These are phyloP conservation scores for Sinocyclocheilus maitianheensis DNA, from an alignment of 2,113 vertebrate genomes.

Conservation along the genomic window DNA sequence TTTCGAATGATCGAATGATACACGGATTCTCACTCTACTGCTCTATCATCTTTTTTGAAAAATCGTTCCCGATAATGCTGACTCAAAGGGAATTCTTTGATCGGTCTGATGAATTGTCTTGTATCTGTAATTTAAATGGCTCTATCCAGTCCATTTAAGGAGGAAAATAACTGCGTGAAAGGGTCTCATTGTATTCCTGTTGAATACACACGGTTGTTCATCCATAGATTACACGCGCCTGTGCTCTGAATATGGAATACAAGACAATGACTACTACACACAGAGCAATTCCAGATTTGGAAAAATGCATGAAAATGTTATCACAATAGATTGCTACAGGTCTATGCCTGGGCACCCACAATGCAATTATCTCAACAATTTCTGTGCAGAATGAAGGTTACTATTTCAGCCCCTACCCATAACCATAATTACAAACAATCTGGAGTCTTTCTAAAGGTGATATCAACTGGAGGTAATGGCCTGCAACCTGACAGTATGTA, in stretches of 20 bases:
- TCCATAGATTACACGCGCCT: not conserved
- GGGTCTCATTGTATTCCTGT: constrained; percentile 58
- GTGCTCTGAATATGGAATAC: not conserved
- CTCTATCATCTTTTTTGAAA: constrained; percentile 65
- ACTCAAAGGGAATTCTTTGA: constrained; percentile 70
- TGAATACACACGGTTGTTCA: constrained; percentile 2
- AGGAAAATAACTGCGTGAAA: constrained; percentile 52
- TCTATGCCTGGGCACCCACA: not conserved
- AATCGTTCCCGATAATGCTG: constrained; percentile 71
- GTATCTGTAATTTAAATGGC: constrained; percentile 73
- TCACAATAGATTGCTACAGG: not conserved
- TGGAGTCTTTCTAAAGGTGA: not conserved
- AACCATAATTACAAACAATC: constrained; percentile 14
- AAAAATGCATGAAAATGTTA: not conserved
- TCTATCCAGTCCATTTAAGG: constrained; percentile 63
- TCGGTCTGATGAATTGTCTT: constrained; percentile 72
- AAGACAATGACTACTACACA: too few species aligned
- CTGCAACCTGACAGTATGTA: constrained; percentile 9
- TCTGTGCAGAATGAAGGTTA: not conserved
- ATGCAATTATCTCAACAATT: not conserved
- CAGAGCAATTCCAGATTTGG: not conserved
- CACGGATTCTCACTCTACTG: constrained; percentile 64
- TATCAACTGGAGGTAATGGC: not conserved
- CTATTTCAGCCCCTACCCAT: not conserved
- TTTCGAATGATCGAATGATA: too few species aligned